Evolutionary conservation across 1,140 invertebrate genomes (phyloP).

Genomic region (Magallana gigas): DNA sequence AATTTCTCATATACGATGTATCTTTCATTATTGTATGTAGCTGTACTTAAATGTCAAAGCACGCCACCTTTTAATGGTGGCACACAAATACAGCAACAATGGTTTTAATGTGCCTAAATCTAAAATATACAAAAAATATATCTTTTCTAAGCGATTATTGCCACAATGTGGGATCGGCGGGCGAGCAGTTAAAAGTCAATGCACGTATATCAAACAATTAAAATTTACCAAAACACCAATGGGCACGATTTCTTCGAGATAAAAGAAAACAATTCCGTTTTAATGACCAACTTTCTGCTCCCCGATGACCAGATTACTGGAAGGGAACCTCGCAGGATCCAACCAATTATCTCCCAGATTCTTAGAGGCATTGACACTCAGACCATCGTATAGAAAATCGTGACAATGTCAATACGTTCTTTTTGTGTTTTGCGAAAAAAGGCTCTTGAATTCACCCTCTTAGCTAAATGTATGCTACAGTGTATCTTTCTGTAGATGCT

Average conservation of each 20-base stretch:
- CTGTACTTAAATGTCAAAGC: no score
- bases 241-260: not conserved
- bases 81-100: no score
- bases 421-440: not conserved
- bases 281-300: not conserved
- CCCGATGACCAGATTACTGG: slow-evolving; percentile 4
- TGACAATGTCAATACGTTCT: not conserved
- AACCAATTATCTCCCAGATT: not conserved
- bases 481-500: not conserved
- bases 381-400: not conserved
- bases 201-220: not conserved
- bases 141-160: no score
- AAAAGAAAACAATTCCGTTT: slow-evolving; percentile 10
- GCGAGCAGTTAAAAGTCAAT: no score
- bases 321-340: not conserved
- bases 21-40: no score
- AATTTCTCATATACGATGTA: no score
- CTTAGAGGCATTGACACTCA: not conserved
- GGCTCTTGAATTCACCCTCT: not conserved
- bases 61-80: no score
- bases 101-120: no score
- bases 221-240: not conserved
- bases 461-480: not conserved
- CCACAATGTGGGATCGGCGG: no score
- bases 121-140: no score